Percentiles rank a stretch among this genome's conserved stretches.
Evolutionary conservation across 2,888 invertebrate genomes (phyloP).

Genomic region (Aphidius colemani): DNA sequence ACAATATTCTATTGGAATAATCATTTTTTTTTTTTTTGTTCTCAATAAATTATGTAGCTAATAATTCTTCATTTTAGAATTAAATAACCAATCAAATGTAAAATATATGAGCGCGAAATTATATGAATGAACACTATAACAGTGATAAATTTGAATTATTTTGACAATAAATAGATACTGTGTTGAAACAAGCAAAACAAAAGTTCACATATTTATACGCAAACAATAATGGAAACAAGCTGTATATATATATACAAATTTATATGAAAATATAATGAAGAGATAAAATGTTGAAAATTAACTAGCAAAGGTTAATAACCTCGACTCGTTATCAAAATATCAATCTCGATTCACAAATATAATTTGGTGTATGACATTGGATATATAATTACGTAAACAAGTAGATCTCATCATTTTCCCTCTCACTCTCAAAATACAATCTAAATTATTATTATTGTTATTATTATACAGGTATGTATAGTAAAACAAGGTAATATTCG

Average conservation of each 20-base stretch:
- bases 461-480: neutral
- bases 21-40: too few relatives aligned
- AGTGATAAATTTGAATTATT: neutral
- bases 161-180: neutral
- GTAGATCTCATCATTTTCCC: constrained; percentile 1
- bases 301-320: constrained; percentile 1
- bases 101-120: neutral
- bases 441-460: constrained; percentile 6
- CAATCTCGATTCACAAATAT: constrained; percentile 24
- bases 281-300: constrained; percentile 26
- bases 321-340: constrained; percentile 7
- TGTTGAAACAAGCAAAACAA: neutral
- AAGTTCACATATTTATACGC: neutral
- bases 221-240: neutral
- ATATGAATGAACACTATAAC: neutral
- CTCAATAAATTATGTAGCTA: too few relatives aligned
- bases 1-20: neutral
- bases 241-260: neutral
- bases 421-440: constrained; percentile 4
- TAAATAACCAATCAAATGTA: neutral
- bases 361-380: constrained; percentile 25
- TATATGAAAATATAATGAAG: neutral
- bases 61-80: too few relatives aligned
- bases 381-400: constrained; percentile 22
- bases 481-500: neutral